Conservation (phyloP, 2,113 vertebrate species). For the Leptobrachium leishanense region DNA sequence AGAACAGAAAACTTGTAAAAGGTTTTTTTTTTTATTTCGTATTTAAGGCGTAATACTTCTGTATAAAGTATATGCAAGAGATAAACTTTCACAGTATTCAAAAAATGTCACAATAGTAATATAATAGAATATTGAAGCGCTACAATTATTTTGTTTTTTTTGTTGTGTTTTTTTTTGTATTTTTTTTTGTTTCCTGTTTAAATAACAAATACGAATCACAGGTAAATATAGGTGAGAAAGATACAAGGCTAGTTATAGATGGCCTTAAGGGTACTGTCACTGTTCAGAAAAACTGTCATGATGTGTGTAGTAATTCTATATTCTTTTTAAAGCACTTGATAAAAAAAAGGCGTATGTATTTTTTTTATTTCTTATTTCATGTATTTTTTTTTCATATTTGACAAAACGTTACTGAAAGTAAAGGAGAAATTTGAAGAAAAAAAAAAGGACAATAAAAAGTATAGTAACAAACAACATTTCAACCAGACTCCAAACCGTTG, state of each 20-base stretch:
- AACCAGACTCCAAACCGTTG: conserved; percentile 72
- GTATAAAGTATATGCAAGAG: conserved; percentile 89
- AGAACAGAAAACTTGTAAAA: conserved; percentile 88
- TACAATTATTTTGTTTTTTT: conserved; percentile 77
- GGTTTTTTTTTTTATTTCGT: conserved; percentile 76
- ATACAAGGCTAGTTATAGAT: conserved; percentile 86
- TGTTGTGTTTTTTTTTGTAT: conserved; percentile 69
- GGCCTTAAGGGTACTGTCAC: conserved; percentile 85
- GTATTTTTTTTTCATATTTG: conserved; percentile 73
- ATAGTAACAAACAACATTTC: conserved; percentile 75
- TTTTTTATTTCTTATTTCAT: conserved; percentile 64
- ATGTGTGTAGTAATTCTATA: conserved; percentile 85
- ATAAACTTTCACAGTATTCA: conserved; percentile 88
- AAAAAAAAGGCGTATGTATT: conserved; percentile 81
- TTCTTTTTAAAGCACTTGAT: conserved; percentile 83
- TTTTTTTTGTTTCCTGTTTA: conserved; percentile 76
- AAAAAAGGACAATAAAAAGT: conserved; percentile 73
- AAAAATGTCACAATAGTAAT: conserved; percentile 85
- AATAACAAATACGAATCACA: conserved; percentile 88
- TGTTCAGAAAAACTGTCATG: conserved; percentile 80
- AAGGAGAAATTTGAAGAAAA: conserved; percentile 51
- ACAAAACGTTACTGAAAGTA: conserved; percentile 57
- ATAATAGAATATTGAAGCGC: conserved; percentile 85
- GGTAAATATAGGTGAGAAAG: conserved; percentile 88
- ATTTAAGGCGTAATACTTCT: conserved; percentile 87